Base-by-base conservation (phyloP, 2,797 vertebrate species). In the Pteronotus mesoamericanus region DNA sequence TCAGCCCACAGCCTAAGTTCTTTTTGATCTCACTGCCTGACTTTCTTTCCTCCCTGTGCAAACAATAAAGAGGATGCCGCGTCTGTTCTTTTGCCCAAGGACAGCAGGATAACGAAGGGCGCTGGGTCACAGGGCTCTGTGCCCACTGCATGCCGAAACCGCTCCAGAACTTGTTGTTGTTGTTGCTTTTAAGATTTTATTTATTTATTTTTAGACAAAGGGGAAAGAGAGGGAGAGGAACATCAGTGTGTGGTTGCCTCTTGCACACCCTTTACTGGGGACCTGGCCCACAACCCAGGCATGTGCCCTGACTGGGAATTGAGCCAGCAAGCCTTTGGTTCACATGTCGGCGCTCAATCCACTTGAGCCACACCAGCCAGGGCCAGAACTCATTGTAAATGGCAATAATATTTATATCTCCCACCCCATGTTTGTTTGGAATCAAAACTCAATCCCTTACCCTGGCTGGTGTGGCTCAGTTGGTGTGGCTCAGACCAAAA, bases 381-480 rank as follows among this genome's bases (percentile, higher is more conserved):
- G n/a, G n/a, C 78, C 29, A 39, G 64, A 86, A 53, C 57, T 77
- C 86, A 90, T 94, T 79, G 75, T 55, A 78, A 92, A 59, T 53
- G 75, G 57, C 51, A 39, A 16, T 71, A 32, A 64, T 92, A 78
- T 96, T 94, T 96, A 94, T 7, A 34, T 44, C 51, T 93, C 64
- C 79, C 32, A n/a, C 69, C 32, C 10, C 3, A 7, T 80, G 80
- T 59, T 94, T 97, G 91, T 95, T 97, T 96, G 71, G 74, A 93
- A 82, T 80, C 83, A 97, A 94, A 97, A 98, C 93, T 96, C 84
- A 88, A 44, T 74, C 39, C 37, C 51, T 48, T 64, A 6, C 21
- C 66, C 34, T 37, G 66, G 66, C 66, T 69, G 34, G 34, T 66
- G 7, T 66, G n/a, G n/a, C 59, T 32, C 29, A 64, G 59, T n/a